Percentiles rank a stretch among this genome's conserved stretches.
Conservation (phyloP, 2,888 invertebrate species). For the Galeopsomyia nigrocyanea region DNA sequence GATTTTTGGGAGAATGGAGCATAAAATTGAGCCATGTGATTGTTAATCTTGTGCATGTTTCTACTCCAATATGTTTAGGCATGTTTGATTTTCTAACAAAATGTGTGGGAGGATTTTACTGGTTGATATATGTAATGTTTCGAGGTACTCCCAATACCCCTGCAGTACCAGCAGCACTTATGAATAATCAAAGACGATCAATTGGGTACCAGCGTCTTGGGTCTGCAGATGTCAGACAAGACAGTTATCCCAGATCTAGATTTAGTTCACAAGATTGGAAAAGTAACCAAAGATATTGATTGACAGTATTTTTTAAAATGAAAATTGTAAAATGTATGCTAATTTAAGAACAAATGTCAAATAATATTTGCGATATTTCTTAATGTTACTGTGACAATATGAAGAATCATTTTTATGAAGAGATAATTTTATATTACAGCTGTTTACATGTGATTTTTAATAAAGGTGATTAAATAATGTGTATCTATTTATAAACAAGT, state of each 20-base stretch:
- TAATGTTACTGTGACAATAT: conserved; percentile 9
- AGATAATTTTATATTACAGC: conserved; percentile 14
- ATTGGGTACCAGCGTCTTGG: conserved; percentile 6
- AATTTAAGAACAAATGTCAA: conserved; percentile 3
- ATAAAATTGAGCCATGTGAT: conserved; percentile 62
- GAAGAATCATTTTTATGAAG: conserved; percentile 3
- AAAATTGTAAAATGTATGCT: not conserved
- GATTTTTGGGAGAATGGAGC: conserved; percentile 61
- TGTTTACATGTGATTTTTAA: conserved; percentile 33
- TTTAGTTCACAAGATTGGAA: conserved; percentile 33
- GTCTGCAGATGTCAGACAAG: conserved; percentile 13
- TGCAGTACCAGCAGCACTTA: conserved; percentile 42
- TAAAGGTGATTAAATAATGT: not conserved
- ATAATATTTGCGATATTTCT: conserved; percentile 19
- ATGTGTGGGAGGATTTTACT: conserved; percentile 65
- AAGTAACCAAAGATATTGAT: conserved; percentile 26
- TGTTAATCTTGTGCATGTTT: conserved; percentile 56
- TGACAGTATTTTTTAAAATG: not conserved
- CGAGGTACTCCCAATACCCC: conserved; percentile 46
- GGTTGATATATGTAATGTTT: conserved; percentile 63
- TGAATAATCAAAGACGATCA: conserved; percentile 8
- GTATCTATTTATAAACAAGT: too few species aligned
- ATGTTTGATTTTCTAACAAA: conserved; percentile 63
- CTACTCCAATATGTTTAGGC: conserved; percentile 63
- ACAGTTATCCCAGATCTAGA: conserved; percentile 24